phyloP scores from a whole-genome alignment of 2,888 invertebrate species.

The Thereva nobilitata region DNA sequence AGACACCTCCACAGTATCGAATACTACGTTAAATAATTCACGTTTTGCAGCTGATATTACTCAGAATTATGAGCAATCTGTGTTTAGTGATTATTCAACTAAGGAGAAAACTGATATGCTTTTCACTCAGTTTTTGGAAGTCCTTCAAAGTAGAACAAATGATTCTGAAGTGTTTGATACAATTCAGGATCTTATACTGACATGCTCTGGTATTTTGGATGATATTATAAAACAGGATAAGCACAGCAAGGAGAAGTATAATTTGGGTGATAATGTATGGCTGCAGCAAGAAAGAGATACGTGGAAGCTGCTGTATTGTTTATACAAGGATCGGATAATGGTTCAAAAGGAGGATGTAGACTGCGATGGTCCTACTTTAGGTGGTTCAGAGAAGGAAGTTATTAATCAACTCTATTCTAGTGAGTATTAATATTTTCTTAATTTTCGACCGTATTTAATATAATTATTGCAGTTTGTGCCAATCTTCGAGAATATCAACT shows the following conservation, averaged over 20 bases:
- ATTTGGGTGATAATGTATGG: constrained; percentile 58
- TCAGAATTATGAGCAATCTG: not conserved
- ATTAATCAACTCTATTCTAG: constrained; percentile 57
- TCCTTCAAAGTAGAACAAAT: constrained; percentile 52
- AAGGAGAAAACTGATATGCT: constrained; percentile 51
- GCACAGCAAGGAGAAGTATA: constrained; percentile 44
- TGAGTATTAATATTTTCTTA: constrained; percentile 58
- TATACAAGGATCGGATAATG: constrained; percentile 79
- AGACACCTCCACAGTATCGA: too few relatives aligned
- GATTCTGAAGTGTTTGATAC: constrained; percentile 45
- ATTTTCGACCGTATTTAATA: constrained; percentile 38
- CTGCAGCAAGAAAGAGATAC: constrained; percentile 84
- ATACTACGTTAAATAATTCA: not conserved
- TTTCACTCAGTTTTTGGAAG: constrained; percentile 54
- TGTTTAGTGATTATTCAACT: constrained; percentile 7
- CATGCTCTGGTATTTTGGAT: constrained; percentile 42
- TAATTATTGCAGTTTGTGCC: constrained; percentile 57
- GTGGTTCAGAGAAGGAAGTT: constrained; percentile 62
- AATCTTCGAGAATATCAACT: constrained; percentile 74
- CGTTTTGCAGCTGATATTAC: not conserved
- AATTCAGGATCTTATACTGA: constrained; percentile 43
- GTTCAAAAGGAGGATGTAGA: constrained; percentile 55
- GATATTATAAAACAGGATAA: constrained; percentile 39
- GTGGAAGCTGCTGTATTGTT: constrained; percentile 81
- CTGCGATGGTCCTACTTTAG: constrained; percentile 54